Percentiles rank a stretch among this genome's conserved stretches.
Evolutionary conservation across 1,140 invertebrate genomes (phyloP).

Genomic region (Heliothis virescens): DNA sequence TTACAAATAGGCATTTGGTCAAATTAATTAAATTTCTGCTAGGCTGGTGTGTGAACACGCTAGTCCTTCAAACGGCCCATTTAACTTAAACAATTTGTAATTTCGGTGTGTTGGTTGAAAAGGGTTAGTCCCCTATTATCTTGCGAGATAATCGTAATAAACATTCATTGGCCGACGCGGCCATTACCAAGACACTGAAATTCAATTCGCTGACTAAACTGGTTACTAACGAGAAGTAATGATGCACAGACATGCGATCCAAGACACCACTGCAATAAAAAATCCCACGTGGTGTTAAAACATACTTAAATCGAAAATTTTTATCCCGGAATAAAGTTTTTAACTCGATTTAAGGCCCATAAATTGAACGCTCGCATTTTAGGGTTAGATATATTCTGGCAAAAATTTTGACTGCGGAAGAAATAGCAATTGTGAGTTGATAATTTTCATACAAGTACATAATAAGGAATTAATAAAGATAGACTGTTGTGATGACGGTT

Average conservation of each 20-base stretch:
- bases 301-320: conserved; percentile 8
- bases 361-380: neutral
- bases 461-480: too few species aligned
- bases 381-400: neutral
- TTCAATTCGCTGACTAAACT: conserved; percentile 64
- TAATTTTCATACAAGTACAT: too few species aligned
- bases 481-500: too few species aligned
- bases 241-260: conserved; percentile 61
- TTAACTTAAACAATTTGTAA: conserved; percentile 51
- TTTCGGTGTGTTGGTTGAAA: conserved; percentile 54
- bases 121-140: conserved; percentile 60
- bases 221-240: conserved; percentile 59
- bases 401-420: too few species aligned
- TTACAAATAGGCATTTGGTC: conserved; percentile 17
- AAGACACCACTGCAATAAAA: conserved; percentile 34
- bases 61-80: conserved; percentile 48
- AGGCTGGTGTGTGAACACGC: conserved; percentile 40
- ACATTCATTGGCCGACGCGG: conserved; percentile 57
- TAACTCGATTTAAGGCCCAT: neutral
- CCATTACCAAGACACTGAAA: conserved; percentile 61
- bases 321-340: conserved; percentile 1
- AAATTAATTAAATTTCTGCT: conserved; percentile 48
- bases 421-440: too few species aligned
- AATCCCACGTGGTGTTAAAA: conserved; percentile 45
- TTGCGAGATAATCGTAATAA: conserved; percentile 60